Conservation (phyloP, 2,888 invertebrate species). For the Pyrgus malvae region DNA sequence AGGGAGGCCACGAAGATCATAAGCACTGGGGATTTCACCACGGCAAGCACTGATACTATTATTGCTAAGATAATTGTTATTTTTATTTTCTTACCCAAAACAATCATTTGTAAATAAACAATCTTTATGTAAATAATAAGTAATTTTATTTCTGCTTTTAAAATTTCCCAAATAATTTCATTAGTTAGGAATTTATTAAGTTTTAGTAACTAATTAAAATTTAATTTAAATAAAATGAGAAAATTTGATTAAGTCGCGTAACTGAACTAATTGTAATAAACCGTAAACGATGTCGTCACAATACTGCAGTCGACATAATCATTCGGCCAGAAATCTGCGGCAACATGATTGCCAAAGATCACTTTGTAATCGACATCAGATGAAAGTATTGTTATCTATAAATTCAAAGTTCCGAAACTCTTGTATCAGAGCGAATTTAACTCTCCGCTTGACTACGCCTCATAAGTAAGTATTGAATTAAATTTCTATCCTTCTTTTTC, state of each 20-base stretch:
- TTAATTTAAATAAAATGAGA: not conserved
- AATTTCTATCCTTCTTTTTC: not conserved
- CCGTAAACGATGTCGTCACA: slow-evolving; percentile 70
- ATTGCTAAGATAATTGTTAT: slow-evolving; percentile 53
- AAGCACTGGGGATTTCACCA: slow-evolving; percentile 88
- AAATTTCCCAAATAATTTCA: not conserved
- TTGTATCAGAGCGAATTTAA: slow-evolving; percentile 63
- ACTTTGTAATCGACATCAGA: slow-evolving; percentile 69
- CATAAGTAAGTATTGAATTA: slow-evolving; percentile 44
- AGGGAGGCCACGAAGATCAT: slow-evolving; percentile 88
- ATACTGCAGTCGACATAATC: slow-evolving; percentile 54
- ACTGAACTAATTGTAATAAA: slow-evolving; percentile 70
- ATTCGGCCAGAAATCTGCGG: slow-evolving; percentile 76
- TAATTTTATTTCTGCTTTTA: not conserved
- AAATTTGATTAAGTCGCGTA: slow-evolving; percentile 34
- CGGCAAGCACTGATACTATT: slow-evolving; percentile 72
- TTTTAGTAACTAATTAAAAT: not conserved
- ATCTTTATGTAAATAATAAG: slow-evolving; percentile 64
- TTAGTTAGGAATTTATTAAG: not conserved
- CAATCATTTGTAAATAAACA: slow-evolving; percentile 69
- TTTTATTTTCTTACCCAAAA: slow-evolving; percentile 47
- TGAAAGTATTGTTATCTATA: slow-evolving; percentile 77
- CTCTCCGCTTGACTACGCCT: slow-evolving; percentile 51
- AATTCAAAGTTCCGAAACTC: slow-evolving; percentile 66
- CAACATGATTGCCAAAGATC: slow-evolving; percentile 74